Evolutionary conservation across 1,140 invertebrate species (phyloP), one percentile per base, ranked within the genome.

Genomic region (Heliconius melpomene): DNA sequence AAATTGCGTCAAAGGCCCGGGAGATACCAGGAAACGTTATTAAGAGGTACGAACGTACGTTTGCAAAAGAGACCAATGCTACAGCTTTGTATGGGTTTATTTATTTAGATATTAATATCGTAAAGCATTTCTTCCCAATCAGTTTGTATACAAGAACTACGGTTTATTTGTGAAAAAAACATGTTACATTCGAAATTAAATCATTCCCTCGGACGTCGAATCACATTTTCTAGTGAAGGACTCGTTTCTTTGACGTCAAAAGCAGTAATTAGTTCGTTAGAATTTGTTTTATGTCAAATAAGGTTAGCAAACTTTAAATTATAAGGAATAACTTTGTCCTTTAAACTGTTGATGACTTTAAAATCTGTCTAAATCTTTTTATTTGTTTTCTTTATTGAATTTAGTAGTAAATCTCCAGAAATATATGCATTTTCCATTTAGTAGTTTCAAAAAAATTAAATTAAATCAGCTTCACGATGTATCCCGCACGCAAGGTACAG

Each of bases 1-100:
- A 82, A 82, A 82, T 75, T 77, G 72, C 70, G 80, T 79, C 80
- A 82, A 82, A 82, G 79, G 73, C 29, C 36, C 46, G 40, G 40
- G 57, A 79, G 78, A 79, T 75, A 75, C 74, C 26, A 20, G 57
- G 74, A 76, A 80, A 80, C 52, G 50, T 80, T 80, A 80, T 80
- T 80, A 80, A 80, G 52, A 60, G 57, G 74, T 32, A 66, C 72
- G 66, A 75, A 36, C 71, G 71, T 80, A 77, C 79, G 54, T 23
- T 76, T 54, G 57, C 79, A 74, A 74, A 76, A 74, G 78, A 76
- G 75, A 77, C 75, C 52, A 82, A 74, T 79, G 72, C 77, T 71
- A 66, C 50, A 75, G 73, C 66, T 29, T 76, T 76, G 26, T 50
- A 72, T 54, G 46, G 72, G 71, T 73, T 77, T 79, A 83, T 80